Percentiles rank a stretch among this genome's conserved stretches.
Conservation (phyloP, 2,888 invertebrate genomes). For the Gandaritis pyraliata region DNA sequence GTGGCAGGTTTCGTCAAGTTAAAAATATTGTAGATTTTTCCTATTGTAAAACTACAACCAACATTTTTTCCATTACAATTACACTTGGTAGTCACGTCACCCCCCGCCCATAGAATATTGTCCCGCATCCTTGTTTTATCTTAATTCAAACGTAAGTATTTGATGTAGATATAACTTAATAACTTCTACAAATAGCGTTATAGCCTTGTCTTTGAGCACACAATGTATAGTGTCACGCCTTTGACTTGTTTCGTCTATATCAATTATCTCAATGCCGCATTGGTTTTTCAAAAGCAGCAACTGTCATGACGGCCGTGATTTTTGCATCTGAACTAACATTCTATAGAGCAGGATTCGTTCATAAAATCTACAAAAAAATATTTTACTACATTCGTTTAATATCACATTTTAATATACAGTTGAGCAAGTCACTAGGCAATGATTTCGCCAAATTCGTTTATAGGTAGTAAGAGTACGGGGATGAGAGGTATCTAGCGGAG, state of each 20-base stretch:
- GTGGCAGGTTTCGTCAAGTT: too few relatives aligned
- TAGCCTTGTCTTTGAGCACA: conserved; percentile 43
- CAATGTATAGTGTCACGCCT: conserved; percentile 42
- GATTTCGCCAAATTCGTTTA: conserved; percentile 77
- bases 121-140: background rate
- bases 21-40: too few relatives aligned
- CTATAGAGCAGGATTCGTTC: too few relatives aligned
- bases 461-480: conserved; percentile 69
- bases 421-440: conserved; percentile 81
- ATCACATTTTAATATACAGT: conserved; percentile 47
- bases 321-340: too few relatives aligned
- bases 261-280: conserved; percentile 3
- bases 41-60: too few relatives aligned
- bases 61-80: too few relatives aligned
- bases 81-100: too few relatives aligned
- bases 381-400: conserved; percentile 34
- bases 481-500: conserved; percentile 61
- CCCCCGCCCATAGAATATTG: too few relatives aligned
- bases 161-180: conserved; percentile 35
- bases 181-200: conserved; percentile 38
- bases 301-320: background rate
- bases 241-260: conserved; percentile 34
- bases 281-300: background rate
- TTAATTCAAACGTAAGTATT: conserved; percentile 29
- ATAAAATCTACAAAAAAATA: conserved; percentile 16